These are phyloP conservation scores for Trissolcus basalis DNA, from an alignment of 1,140 invertebrate genomes.

Conservation along the genomic window DNA sequence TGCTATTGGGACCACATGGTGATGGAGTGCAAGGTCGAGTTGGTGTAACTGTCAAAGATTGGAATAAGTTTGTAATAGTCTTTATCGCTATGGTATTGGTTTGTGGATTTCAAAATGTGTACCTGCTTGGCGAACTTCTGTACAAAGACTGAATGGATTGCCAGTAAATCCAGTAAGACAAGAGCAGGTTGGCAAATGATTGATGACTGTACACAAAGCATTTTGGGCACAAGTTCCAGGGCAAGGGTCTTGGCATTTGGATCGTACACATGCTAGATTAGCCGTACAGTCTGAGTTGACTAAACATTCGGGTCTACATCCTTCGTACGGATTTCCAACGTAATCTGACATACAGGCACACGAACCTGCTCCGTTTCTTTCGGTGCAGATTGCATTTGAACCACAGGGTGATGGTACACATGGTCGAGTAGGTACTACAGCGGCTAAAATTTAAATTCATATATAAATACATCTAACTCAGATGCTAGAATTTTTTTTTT, in stretches of 20 bases:
- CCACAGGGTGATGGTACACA: constrained; percentile 76
- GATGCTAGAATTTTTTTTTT: too few relatives aligned
- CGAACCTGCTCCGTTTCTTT: constrained; percentile 56
- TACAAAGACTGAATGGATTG: constrained; percentile 80
- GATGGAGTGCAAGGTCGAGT: constrained; percentile 75
- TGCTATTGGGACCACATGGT: constrained; percentile 76
- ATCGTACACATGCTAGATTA: constrained; percentile 71
- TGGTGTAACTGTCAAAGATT: constrained; percentile 25
- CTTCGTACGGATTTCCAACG: constrained; percentile 76
- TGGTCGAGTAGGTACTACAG: not conserved
- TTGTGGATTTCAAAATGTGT: too few relatives aligned
- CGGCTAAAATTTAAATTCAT: constrained; percentile 12
- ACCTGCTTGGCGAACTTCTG: constrained; percentile 62
- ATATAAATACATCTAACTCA: not conserved
- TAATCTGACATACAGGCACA: constrained; percentile 62
- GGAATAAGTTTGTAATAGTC: not conserved
- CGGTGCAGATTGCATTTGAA: constrained; percentile 73
- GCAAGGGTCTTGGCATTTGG: constrained; percentile 77
- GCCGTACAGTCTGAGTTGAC: constrained; percentile 71
- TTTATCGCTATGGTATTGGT: too few relatives aligned
- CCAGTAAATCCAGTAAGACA: constrained; percentile 80
- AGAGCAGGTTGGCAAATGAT: constrained; percentile 78
- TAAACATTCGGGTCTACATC: constrained; percentile 70
- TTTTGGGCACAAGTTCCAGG: constrained; percentile 76
- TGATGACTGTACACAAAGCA: constrained; percentile 77